Conservation (phyloP, 2,797 vertebrate genomes). For the Characodon lateralis region DNA sequence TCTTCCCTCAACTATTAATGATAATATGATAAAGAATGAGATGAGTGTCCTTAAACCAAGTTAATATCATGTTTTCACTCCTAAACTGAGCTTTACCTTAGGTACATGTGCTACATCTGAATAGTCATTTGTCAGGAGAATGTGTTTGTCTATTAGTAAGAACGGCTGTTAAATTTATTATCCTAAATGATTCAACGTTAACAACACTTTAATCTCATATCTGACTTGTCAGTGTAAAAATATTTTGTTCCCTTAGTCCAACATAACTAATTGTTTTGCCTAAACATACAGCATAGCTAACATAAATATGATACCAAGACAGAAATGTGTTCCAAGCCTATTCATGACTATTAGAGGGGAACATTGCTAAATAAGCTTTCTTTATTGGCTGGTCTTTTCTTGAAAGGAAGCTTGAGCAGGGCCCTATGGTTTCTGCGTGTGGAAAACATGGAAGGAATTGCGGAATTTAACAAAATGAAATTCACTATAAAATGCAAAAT, state of each 20-base stretch:
- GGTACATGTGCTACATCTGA: not conserved
- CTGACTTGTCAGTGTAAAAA: not conserved
- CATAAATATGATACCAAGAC: not conserved
- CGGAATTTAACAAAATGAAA: not conserved
- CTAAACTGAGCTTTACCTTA: not conserved
- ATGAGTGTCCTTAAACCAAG: not conserved
- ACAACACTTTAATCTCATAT: not conserved
- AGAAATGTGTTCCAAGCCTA: not conserved
- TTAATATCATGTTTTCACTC: not conserved
- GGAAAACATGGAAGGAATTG: not conserved
- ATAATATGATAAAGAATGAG: not conserved
- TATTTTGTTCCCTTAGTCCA: not conserved
- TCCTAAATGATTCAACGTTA: not conserved
- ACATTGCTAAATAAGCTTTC: not conserved
- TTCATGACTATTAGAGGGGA: not conserved
- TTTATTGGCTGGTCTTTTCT: not conserved
- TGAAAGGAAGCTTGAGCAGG: not conserved
- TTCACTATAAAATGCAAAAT: not conserved
- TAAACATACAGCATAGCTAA: not conserved
- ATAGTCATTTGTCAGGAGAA: not conserved
- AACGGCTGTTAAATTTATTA: not conserved
- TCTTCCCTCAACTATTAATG: not conserved
- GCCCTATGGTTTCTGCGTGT: not conserved
- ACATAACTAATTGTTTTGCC: not conserved
- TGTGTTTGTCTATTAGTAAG: not conserved